Evolutionary conservation across 2,797 vertebrate species (phyloP).

Genomic region (Lepus oiostolus): DNA sequence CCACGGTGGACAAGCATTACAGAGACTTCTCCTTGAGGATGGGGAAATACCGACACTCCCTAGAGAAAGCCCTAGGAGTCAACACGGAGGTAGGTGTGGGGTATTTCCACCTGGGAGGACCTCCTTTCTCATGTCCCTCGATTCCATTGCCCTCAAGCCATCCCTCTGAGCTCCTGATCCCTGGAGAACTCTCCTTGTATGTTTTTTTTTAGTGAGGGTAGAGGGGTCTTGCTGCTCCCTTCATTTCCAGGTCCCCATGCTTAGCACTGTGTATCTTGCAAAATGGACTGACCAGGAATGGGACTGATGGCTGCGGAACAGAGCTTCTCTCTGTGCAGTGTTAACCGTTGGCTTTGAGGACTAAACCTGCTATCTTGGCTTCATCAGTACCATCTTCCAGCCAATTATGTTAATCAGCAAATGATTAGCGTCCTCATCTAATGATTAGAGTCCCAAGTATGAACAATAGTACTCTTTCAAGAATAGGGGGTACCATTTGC

Average conservation of each 20-base stretch:
- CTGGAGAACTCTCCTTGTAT: too few species aligned
- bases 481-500: constrained; percentile 52
- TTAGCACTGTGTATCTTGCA: neutral
- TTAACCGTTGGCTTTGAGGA: constrained; percentile 48
- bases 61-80: constrained; percentile 95
- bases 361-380: constrained; percentile 35
- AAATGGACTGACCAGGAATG: neutral
- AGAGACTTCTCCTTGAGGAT: constrained; percentile 97
- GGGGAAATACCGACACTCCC: constrained; percentile 95
- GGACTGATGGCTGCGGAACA: neutral
- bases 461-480: constrained; percentile 42
- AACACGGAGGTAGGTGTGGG: constrained; percentile 93
- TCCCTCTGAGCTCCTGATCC: neutral
- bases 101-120: accelerated
- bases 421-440: constrained; percentile 59
- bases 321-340: constrained; percentile 22
- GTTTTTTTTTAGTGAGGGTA: neutral
- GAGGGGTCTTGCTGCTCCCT: neutral
- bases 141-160: neutral
- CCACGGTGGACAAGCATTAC: constrained; percentile 96
- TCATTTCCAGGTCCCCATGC: neutral
- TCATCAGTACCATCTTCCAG: constrained; percentile 54
- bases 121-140: neutral
- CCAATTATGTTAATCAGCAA: constrained; percentile 68
- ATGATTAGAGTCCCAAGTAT: constrained; percentile 35